phyloP scores from a whole-genome alignment of 2,888 invertebrate genomes.

The Rhamnusium bicolor region DNA sequence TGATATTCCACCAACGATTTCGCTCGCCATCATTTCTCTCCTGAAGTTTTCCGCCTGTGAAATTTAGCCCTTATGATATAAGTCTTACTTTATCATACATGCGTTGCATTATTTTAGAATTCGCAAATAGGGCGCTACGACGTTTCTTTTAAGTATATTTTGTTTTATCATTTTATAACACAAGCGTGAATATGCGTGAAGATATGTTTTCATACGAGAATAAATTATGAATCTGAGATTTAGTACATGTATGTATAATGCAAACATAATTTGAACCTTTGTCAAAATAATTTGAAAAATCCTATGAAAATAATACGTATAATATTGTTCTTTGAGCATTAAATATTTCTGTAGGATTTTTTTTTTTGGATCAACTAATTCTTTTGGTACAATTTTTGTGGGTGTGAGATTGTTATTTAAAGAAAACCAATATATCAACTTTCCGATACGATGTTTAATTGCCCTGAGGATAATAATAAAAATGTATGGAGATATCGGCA shows the following conservation, averaged over 20 bases:
- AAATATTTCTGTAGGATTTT: too few relatives aligned
- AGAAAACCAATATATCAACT: too few relatives aligned
- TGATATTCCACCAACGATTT: constrained; percentile 70
- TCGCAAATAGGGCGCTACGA: constrained; percentile 45
- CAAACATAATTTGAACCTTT: neutral
- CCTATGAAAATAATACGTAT: too few relatives aligned
- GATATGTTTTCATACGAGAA: neutral
- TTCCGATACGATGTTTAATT: too few relatives aligned
- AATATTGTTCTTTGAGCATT: too few relatives aligned
- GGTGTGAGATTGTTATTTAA: too few relatives aligned
- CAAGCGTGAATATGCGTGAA: too few relatives aligned
- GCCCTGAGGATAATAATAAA: too few relatives aligned
- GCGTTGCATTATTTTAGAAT: constrained; percentile 50
- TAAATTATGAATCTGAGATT: neutral
- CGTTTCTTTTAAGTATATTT: constrained; percentile 37
- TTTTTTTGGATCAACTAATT: too few relatives aligned
- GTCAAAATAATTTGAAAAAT: too few relatives aligned
- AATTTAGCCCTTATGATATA: constrained; percentile 67
- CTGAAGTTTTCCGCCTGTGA: constrained; percentile 69
- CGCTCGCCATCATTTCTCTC: constrained; percentile 70
- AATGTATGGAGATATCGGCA: too few relatives aligned
- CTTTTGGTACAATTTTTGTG: too few relatives aligned
- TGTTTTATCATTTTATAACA: constrained; percentile 3
- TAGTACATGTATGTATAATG: neutral
- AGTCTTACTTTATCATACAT: constrained; percentile 64